These are phyloP conservation scores for Dromius quadrimaculatus DNA, from an alignment of 2,888 invertebrate genomes.

Conservation along the genomic window DNA sequence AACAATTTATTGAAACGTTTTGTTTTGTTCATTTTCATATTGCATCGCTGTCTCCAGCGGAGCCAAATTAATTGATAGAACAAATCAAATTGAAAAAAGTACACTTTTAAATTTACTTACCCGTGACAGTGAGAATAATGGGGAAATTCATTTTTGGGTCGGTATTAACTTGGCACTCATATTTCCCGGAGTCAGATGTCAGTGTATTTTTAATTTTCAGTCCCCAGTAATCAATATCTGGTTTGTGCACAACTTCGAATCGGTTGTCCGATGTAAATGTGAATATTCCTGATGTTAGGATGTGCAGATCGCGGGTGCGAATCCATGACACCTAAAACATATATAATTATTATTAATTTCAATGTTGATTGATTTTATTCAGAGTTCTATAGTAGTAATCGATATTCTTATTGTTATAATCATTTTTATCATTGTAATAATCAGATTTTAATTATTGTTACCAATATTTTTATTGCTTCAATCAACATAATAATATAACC, in stretches of 20 bases:
- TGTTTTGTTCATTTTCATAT: not conserved
- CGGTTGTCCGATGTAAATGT: constrained; percentile 79
- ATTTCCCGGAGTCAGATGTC: constrained; percentile 74
- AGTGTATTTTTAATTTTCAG: constrained; percentile 73
- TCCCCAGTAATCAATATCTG: constrained; percentile 71
- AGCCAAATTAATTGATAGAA: not conserved
- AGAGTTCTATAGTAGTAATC: too few relatives aligned
- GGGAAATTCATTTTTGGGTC: constrained; percentile 80
- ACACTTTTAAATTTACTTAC: constrained; percentile 63
- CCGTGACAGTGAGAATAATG: constrained; percentile 74
- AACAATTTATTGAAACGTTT: not conserved
- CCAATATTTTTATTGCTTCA: too few relatives aligned
- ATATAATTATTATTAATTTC: too few relatives aligned
- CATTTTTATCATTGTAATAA: too few relatives aligned
- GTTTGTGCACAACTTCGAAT: constrained; percentile 71
- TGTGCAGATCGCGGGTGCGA: constrained; percentile 77
- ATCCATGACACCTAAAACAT: constrained; percentile 80
- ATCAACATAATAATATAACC: too few relatives aligned
- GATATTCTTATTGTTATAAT: too few relatives aligned
- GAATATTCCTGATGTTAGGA: constrained; percentile 74
- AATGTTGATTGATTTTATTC: too few relatives aligned
- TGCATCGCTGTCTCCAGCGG: too few relatives aligned
- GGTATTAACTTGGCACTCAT: constrained; percentile 82
- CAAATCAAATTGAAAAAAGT: not conserved
- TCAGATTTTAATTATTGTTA: too few relatives aligned